A percentile compares a stretch with the other conserved stretches of the same genome.
Conservation (phyloP, 2,888 invertebrate genomes). For the Stenurella melanura region DNA sequence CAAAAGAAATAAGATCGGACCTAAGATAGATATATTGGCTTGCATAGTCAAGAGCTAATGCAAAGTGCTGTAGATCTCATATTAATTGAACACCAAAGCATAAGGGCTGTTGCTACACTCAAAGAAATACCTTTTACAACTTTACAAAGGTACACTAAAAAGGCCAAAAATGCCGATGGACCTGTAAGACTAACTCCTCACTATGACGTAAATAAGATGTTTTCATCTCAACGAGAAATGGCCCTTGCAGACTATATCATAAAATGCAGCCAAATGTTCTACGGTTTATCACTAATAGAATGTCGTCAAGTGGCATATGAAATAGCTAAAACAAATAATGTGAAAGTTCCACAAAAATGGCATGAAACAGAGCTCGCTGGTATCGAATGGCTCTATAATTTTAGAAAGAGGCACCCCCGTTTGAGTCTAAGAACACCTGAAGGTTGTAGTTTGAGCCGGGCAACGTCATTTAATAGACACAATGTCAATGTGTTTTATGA, state of each 20-base stretch:
- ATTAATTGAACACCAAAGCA: background rate
- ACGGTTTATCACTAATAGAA: background rate
- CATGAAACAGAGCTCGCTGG: too few species aligned
- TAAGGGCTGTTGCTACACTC: background rate
- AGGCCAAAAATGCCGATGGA: background rate
- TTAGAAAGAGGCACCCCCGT: too few species aligned
- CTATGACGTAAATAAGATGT: background rate
- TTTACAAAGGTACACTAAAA: background rate
- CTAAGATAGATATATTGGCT: too few species aligned
- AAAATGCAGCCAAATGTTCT: slow-evolving; percentile 10
- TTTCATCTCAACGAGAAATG: background rate
- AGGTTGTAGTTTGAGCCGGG: slow-evolving; percentile 14
- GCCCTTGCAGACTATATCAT: background rate
- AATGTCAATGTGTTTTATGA: slow-evolving; percentile 25
- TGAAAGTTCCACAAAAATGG: too few species aligned
- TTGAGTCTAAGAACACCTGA: slow-evolving; percentile 5
- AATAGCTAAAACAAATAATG: background rate
- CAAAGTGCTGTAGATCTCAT: background rate
- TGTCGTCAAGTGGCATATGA: background rate
- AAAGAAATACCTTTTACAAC: slow-evolving; percentile 6
- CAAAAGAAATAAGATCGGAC: too few species aligned
- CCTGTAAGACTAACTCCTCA: background rate
- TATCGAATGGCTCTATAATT: too few species aligned
- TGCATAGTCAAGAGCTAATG: slow-evolving; percentile 1
- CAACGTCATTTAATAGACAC: slow-evolving; percentile 14